Evolutionary conservation across 2,113 vertebrate genomes (phyloP), one percentile per base, ranked within the genome.

Genomic region (Shinisaurus crocodilurus): DNA sequence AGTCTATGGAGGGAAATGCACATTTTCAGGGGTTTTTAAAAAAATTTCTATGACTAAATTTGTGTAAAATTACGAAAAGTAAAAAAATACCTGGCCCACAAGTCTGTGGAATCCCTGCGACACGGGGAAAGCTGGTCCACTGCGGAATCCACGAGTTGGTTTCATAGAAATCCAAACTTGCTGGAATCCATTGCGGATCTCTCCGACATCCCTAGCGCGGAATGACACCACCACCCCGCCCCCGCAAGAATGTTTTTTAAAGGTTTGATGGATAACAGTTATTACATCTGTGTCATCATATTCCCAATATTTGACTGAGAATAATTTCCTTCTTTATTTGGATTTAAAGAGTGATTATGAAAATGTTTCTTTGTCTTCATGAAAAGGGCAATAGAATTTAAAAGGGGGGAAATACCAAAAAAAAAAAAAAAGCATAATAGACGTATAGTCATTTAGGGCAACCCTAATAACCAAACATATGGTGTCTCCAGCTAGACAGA

Each of bases 201-300:
- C 54, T 54, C 54, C 13, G 54, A 54, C 54, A 54, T 54, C 7
- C 54, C 7, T 54, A n/a, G n/a, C 13, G 7, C 13, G 45, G 86
- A 60, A 91, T 91, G 93, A 86, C 91, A 90, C 87, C 81, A 80
- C 34, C 50, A 50, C 57, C 37, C 57, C 25, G 87, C 1, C 0
- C 34, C 89, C 91, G 85, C 12, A 65, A 79, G 83, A 93, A 84
- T 4, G 15, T 40, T 43, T 43, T 40, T 18, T 76, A 65, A 92
- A 50, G 82, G 20, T 48, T 92, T 95, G 86, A 94, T 92, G 93
- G 89, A 82, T 91, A n/a, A 83, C 86, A 10, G 69, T 89, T 93
- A 82, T 8, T 96, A 82, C n/a, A 7, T 92, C 93, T 91, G 88
- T 92, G 81, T 95, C 77, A 84, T 93, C 40, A 3, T 85, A 91